Conservation (phyloP, 2,888 invertebrate genomes). For the Drosophila anomelani region DNA sequence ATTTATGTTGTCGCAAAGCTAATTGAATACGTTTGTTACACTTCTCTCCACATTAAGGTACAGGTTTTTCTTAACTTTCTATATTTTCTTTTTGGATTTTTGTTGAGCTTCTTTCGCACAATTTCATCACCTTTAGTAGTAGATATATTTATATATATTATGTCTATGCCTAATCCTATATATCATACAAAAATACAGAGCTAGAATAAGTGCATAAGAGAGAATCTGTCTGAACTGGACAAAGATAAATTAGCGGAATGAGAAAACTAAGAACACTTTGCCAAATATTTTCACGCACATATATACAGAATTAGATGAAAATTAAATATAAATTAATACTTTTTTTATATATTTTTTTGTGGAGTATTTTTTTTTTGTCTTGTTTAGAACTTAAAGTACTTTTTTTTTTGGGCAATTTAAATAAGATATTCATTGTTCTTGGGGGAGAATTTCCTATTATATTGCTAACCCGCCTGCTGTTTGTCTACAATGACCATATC, state of each 20-base stretch:
- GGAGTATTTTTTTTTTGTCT: conserved; percentile 58
- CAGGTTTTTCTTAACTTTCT: conserved; percentile 44
- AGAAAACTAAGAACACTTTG: conserved; percentile 17
- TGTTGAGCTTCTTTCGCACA: conserved; percentile 35
- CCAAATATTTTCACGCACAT: conserved; percentile 12
- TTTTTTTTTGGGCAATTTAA: conserved; percentile 42
- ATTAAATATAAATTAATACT: conserved; percentile 60
- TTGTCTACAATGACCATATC: conserved; percentile 56
- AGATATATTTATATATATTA: neutral
- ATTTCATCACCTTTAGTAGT: conserved; percentile 21
- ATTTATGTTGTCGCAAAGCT: conserved; percentile 63
- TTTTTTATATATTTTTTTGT: conserved; percentile 55
- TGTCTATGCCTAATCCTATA: conserved; percentile 12
- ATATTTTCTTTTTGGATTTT: conserved; percentile 25
- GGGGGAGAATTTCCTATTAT: conserved; percentile 22
- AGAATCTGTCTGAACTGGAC: conserved; percentile 10
- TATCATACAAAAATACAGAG: conserved; percentile 30
- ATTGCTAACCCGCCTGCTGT: conserved; percentile 42
- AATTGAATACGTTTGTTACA: conserved; percentile 68
- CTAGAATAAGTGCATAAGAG: conserved; percentile 8
- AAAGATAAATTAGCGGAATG: conserved; percentile 23
- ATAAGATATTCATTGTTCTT: conserved; percentile 29
- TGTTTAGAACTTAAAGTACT: conserved; percentile 34
- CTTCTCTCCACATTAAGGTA: conserved; percentile 64
- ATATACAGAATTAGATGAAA: conserved; percentile 30